Evolutionary conservation across 2,113 vertebrate species (phyloP).

Genomic region (Saguinus midas): DNA sequence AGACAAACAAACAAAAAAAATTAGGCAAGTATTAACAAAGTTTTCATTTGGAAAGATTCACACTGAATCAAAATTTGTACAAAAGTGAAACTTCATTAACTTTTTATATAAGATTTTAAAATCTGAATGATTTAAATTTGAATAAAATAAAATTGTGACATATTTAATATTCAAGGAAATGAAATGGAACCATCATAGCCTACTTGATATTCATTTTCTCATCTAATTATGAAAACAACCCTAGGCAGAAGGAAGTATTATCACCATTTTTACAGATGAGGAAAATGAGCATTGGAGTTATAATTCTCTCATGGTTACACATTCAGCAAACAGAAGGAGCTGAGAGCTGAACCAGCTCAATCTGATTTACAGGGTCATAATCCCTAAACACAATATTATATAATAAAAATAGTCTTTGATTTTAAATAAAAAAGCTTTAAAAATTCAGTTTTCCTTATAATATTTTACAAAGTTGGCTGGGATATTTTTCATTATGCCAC

Average conservation of each 20-base stretch:
- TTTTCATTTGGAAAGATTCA: not conserved
- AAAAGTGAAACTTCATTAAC: not conserved
- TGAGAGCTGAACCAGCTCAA: not conserved
- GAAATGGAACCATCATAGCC: not conserved
- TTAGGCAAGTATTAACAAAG: not conserved
- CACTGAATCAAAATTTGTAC: not conserved
- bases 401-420: not conserved
- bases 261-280: not conserved
- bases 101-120: conserved; percentile 30
- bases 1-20: not conserved
- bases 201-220: not conserved
- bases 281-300: not conserved
- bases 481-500: not conserved
- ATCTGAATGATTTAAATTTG: not conserved
- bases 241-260: not conserved
- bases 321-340: not conserved
- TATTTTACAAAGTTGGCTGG: not conserved
- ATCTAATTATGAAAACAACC: not conserved
- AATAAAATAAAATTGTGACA: not conserved
- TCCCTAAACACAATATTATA: not conserved
- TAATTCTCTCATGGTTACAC: not conserved
- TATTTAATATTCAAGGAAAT: not conserved
- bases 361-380: not conserved
- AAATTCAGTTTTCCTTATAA: not conserved
- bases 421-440: not conserved